Evolutionary conservation across 2,797 vertebrate species (phyloP), one percentile per base, ranked within the genome.

Genomic region (Urophycis tenuis): DNA sequence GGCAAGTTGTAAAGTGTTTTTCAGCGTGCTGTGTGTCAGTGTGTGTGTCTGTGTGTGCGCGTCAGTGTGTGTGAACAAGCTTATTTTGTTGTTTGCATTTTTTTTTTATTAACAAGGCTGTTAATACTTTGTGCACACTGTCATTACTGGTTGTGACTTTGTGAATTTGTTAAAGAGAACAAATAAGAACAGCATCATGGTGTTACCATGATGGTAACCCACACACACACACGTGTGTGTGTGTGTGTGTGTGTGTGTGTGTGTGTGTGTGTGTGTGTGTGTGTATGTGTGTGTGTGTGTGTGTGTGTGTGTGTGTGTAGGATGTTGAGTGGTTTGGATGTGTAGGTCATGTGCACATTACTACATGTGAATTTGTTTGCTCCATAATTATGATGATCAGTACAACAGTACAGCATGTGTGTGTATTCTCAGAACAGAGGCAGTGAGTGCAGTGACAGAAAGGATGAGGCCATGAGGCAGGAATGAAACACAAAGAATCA

Each of bases 401-500:
- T n/a, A n/a, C n/a, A n/a, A n/a, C 15, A 19, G 45, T 19, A 49
- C 17, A 49, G 17, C 22, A 22, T 49, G 45, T 19, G 14, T 49
- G 45, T 22, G 45, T 14, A 49, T 49, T n/a, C n/a, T n/a, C n/a
- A n/a, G 82, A 80, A 22, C 30, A 77, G 81, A 87, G 87, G 88
- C 88, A 87, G 83, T 64, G 80, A 85, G 80, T 72, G 77, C 81
- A 74, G 80, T 86, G 88, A 90, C 88, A 87, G 81, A 85, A 86
- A 81, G 83, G 80, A 88, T 87, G 85, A 85, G 6, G 81, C 71
- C 81, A 79, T 81, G 85, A 79, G 79, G 71, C 45, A 74, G 81
- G 84, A 79, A 91, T 88, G 84, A 86, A 89, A 90, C 90, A 90
- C 87, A 88, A 90, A 87, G 85, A 89, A 89, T 83, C 88, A 91